Base-by-base conservation (phyloP, 64 coral and sea anemone genomes). In the Porites lutea region DNA sequence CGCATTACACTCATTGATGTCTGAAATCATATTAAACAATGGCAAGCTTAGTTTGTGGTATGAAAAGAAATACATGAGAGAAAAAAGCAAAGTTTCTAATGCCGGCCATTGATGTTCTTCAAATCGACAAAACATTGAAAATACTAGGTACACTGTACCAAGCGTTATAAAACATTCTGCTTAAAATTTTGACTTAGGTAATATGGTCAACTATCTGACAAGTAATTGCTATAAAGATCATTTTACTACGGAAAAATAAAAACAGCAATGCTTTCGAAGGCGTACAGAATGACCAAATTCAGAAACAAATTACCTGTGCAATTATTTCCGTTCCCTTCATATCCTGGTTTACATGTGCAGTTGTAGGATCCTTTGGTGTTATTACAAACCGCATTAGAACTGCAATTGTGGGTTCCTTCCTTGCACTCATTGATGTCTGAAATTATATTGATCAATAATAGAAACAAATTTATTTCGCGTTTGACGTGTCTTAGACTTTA, bases 291-390 rank as follows among this genome's bases (percentile, higher is more conserved):
- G 54, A 57, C 27, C 27, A 37, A 37, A 1, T 37, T 37, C 0
- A 37, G 27, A n/a, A 19, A 70, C 4, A 8, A 23, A 19, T 70
- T 7, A 70, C 66, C 66, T 70, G 19, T 8, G 7, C 66, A 70
- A 21, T 70, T 1, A 4, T 21, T 3, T 23, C 16, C 66, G 23
- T 70, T 8, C 22, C 66, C 66, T 9, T 4, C 3, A 21, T 22
- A 70, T 18, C 66, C 66, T 21, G 66, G 13, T 19, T 70, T 70
- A 7, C 66, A 70, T 9, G 8, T 70, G 23, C 66, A 70, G 66
- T 16, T 70, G 66, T 70, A n/a, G 16, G 66, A 70, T 70, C 66
- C 66, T 70, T 70, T 70, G 66, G 13, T 70, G 23, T 70, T 70
- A 7, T 19, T 8, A n/a, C 66, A 70, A 18, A 18, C 22, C 22